Base-by-base conservation (phyloP, 1,140 invertebrate genomes). In the Subanguina moxae region DNA sequence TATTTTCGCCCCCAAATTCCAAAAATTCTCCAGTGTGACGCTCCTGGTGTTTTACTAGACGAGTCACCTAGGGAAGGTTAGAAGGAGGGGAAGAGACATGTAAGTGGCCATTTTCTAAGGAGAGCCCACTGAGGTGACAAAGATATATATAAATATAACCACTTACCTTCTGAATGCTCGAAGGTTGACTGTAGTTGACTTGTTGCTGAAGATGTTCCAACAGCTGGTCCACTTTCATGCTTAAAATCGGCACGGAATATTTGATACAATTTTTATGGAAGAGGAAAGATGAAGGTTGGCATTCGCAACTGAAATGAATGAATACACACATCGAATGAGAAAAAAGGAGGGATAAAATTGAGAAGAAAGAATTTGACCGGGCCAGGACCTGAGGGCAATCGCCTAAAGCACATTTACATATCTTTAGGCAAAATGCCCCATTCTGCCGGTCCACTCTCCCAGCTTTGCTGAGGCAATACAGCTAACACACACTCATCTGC, bases 381-480 rank as follows among this genome's bases (percentile, higher is more conserved):
- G 23, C n/a, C 23, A 52, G 8, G n/a, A 25, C 48, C 48, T 52
- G 48, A 52, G 48, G 48, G n/a, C n/a, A 52, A n/a, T 8, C 23
- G 48, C 48, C 48, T 52, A 7, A 52, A 52, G 48, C 48, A 52
- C 48, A 52, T 52, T 52, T 25, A 52, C 23, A 52, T 52, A 52
- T 52, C 48, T 52, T 52, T 8, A 52, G 48, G 48, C 48, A 25
- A 52, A 52, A 52, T 52, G 23, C 48, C 48, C 48, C n/a, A 52
- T 21, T 21, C n/a, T 52, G 48, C 48, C 15, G n/a, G 8, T 52
- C 15, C 17, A 3, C 48, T 52, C 32, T 38, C 32, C 32, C 32
- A 38, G 32, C 32, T 38, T 38, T 38, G 32, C 32, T 38, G 3
- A 38, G 32, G 32, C 32, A 38, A 38, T 38, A 38, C 32, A 38